A percentile compares a stretch with the other conserved stretches of the same genome.
Conservation (phyloP, 2,888 invertebrate genomes). For the Morpho achilles region DNA sequence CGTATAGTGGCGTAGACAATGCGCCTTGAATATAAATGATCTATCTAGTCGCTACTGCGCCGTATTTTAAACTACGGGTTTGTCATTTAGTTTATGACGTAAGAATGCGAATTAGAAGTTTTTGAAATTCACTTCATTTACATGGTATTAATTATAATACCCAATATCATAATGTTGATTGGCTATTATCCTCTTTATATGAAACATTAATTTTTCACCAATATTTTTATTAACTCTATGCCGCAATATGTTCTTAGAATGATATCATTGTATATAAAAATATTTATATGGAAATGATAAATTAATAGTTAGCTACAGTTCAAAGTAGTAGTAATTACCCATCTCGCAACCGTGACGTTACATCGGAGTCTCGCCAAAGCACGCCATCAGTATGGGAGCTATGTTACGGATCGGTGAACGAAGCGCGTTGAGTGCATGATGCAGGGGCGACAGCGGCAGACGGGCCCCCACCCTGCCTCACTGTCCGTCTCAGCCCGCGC, state of each 20-base stretch:
- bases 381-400: slow-evolving; percentile 29
- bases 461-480: slow-evolving; percentile 66
- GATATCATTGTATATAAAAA: too few species aligned
- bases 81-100: slow-evolving; percentile 8
- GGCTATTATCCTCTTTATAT: neutral
- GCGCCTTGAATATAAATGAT: slow-evolving; percentile 26
- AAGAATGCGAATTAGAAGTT: slow-evolving; percentile 1
- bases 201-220: too few species aligned
- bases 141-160: slow-evolving; percentile 8
- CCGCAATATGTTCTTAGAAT: too few species aligned
- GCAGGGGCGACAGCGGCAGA: slow-evolving; percentile 54
- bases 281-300: too few species aligned
- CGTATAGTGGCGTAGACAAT: slow-evolving; percentile 17
- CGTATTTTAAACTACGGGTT: slow-evolving; percentile 17
- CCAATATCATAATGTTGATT: neutral
- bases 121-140: neutral
- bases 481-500: slow-evolving; percentile 39
- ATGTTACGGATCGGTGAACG: slow-evolving; percentile 45
- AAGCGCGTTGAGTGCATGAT: slow-evolving; percentile 59
- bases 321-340: neutral
- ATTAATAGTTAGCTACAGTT: too few species aligned
- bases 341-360: slow-evolving; percentile 36
- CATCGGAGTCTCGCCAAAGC: slow-evolving; percentile 37
- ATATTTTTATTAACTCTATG: too few species aligned
- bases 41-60: slow-evolving; percentile 16